A percentile compares a stretch with the other conserved stretches of the same genome.
phyloP scores from a whole-genome alignment of 2,113 vertebrate genomes.

The Saccopteryx leptura region DNA sequence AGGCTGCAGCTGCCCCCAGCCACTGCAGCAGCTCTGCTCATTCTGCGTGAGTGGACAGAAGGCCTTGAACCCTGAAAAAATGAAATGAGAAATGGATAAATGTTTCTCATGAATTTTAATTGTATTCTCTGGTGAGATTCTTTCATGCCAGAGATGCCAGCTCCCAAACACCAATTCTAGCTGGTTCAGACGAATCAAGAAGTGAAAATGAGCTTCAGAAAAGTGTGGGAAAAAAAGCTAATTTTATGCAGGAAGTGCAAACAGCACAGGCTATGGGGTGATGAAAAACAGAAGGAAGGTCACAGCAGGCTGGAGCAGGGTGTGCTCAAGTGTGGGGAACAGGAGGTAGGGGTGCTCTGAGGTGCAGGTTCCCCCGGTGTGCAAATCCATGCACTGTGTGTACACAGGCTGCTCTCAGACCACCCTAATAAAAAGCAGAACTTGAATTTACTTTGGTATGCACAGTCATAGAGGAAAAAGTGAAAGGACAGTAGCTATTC shows the following conservation, averaged over 20 bases:
- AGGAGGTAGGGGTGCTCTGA: not conserved
- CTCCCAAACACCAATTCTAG: slow-evolving; percentile 37
- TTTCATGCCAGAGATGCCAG: not conserved
- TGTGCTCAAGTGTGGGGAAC: not conserved
- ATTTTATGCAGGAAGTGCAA: slow-evolving; percentile 55
- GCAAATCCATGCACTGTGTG: not conserved
- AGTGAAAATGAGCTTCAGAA: slow-evolving; percentile 64
- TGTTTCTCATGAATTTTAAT: slow-evolving; percentile 53
- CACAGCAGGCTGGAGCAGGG: not conserved
- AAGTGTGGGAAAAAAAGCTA: slow-evolving; percentile 45
- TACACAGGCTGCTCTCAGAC: not conserved
- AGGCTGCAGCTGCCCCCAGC: not conserved
- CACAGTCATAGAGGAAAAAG: not conserved
- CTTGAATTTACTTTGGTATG: not conserved
- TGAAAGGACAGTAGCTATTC: not conserved
- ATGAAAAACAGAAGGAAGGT: slow-evolving; percentile 6
- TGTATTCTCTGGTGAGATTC: not conserved
- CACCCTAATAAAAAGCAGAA: not conserved
- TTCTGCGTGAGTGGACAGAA: slow-evolving; percentile 61
- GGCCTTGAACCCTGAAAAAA: slow-evolving; percentile 32
- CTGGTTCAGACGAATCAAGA: slow-evolving; percentile 26
- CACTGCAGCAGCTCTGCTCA: slow-evolving; percentile 54
- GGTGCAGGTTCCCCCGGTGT: accelerated
- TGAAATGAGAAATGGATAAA: slow-evolving; percentile 51
- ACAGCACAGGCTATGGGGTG: not conserved